Evolutionary conservation across 2,113 vertebrate genomes (phyloP).

Genomic region (Silurus asotus): DNA sequence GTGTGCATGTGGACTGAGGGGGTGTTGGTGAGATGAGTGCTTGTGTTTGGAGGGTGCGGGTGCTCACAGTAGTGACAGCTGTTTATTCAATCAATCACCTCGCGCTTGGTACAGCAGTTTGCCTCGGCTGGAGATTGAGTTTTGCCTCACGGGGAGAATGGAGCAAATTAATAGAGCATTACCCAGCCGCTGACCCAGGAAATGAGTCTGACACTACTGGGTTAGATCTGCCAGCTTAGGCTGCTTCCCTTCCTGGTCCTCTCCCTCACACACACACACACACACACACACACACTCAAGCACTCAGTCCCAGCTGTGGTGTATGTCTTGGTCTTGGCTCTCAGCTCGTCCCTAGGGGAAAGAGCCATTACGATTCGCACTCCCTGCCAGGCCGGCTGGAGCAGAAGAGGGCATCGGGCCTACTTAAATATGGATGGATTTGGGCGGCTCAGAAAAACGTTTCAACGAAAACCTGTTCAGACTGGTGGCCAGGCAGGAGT

Average conservation of each 20-base stretch:
- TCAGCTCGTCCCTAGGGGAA: conserved; percentile 48
- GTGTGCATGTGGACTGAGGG: conserved; percentile 39
- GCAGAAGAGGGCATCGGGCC: conserved; percentile 50
- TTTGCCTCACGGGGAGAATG: conserved; percentile 88
- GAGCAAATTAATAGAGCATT: conserved; percentile 99
- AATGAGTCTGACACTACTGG: conserved; percentile 82
- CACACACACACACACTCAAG: conserved; percentile 2
- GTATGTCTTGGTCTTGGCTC: conserved; percentile 33
- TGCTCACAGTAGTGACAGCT: conserved; percentile 83
- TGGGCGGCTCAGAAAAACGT: conserved; percentile 43
- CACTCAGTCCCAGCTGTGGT: conserved; percentile 28
- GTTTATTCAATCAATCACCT: conserved; percentile 95
- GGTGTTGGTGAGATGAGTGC: conserved; percentile 48
- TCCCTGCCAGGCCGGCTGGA: conserved; percentile 41
- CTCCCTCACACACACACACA: conserved; percentile 33
- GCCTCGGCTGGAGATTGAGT: conserved; percentile 88
- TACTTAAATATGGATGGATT: conserved; percentile 59
- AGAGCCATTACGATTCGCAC: conserved; percentile 52
- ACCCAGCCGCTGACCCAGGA: conserved; percentile 97
- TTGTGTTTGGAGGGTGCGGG: conserved; percentile 68
- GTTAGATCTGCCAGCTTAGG: conserved; percentile 66
- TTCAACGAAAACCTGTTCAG: conserved; percentile 44
- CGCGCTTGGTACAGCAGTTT: conserved; percentile 78
- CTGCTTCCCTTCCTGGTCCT: conserved; percentile 42
- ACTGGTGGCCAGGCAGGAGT: conserved; percentile 22